phyloP scores from a whole-genome alignment of 1,140 invertebrate genomes.

The Philotrypesis tridentata region DNA sequence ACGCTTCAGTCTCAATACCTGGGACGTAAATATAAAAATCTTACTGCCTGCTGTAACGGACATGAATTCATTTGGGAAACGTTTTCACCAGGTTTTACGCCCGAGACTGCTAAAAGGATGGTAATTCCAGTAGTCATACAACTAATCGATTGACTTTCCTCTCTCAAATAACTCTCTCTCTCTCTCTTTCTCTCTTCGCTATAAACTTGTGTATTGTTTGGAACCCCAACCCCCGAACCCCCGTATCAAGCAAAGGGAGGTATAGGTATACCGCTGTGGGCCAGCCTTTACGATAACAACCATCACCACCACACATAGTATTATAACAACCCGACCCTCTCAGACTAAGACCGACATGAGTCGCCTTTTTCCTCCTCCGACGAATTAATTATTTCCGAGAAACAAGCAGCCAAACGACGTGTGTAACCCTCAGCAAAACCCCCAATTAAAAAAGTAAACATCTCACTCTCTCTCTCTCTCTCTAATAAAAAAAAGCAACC shows the following conservation, averaged over 20 bases:
- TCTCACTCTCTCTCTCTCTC: too few species aligned
- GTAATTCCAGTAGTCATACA: too few species aligned
- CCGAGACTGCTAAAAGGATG: too few species aligned
- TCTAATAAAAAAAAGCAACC: background rate
- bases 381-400: too few species aligned
- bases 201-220: too few species aligned
- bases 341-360: background rate
- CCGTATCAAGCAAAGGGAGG: background rate
- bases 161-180: background rate
- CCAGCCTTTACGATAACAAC: background rate
- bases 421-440: background rate
- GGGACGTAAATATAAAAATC: too few species aligned
- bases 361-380: background rate
- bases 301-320: background rate
- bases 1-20: too few species aligned
- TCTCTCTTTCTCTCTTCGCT: background rate
- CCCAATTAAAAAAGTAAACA: background rate
- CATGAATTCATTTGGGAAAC: background rate
- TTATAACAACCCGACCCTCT: background rate
- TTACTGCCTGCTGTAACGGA: too few species aligned
- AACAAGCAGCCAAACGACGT: background rate
- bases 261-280: background rate
- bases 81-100: slow-evolving; percentile 6
- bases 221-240: background rate
- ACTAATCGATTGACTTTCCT: too few species aligned